phyloP scores from a whole-genome alignment of 1,140 invertebrate genomes.

The Lepidurus arcticus region DNA sequence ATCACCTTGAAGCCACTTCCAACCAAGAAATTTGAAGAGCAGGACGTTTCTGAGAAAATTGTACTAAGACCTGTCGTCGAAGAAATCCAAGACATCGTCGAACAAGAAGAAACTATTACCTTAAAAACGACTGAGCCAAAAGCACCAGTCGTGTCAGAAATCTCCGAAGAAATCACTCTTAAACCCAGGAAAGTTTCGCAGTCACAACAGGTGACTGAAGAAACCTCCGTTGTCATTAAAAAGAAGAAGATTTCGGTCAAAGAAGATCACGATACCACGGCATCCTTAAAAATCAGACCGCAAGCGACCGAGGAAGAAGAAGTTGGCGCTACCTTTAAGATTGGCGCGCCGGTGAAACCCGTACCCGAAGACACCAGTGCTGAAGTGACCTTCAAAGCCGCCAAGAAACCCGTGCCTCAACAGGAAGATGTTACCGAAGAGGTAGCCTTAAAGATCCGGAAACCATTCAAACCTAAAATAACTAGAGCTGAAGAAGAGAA shows the following conservation, averaged over 20 bases:
- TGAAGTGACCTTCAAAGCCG: neutral
- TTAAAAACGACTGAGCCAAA: neutral
- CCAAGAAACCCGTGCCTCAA: conserved; percentile 27
- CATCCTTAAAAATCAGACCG: conserved; percentile 41
- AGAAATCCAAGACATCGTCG: conserved; percentile 32
- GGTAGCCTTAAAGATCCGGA: conserved; percentile 20
- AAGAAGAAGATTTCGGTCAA: too few species aligned
- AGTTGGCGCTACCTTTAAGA: conserved; percentile 42
- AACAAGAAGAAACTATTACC: conserved; percentile 27
- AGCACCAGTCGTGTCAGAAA: neutral
- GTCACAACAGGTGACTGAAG: too few species aligned
- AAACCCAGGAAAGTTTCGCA: too few species aligned
- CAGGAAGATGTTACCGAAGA: conserved; percentile 23
- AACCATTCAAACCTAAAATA: conserved; percentile 23
- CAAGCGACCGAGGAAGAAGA: conserved; percentile 41
- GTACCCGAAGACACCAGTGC: neutral
- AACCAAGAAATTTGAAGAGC: conserved; percentile 33
- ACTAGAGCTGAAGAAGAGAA: neutral
- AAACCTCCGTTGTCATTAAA: too few species aligned
- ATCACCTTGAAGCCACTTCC: conserved; percentile 35
- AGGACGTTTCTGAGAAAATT: conserved; percentile 33
- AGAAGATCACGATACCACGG: neutral
- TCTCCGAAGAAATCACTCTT: too few species aligned
- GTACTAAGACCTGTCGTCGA: conserved; percentile 40
- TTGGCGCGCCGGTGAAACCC: neutral